phyloP scores from a whole-genome alignment of 2,888 invertebrate species.

The Pristionchus maxplancki region DNA sequence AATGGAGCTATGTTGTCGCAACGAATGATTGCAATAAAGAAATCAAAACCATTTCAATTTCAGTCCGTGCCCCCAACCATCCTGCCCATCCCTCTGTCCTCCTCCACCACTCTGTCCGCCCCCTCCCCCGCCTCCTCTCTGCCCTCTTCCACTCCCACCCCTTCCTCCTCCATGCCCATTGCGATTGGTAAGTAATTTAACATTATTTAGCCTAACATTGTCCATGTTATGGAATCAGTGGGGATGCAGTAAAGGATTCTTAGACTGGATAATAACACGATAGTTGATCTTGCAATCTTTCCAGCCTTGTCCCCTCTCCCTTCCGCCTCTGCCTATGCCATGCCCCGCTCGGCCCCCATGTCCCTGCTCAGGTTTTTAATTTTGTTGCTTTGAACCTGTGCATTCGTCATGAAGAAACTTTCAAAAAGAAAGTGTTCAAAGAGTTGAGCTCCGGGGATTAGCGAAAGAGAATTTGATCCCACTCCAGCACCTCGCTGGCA shows the following conservation, averaged over 20 bases:
- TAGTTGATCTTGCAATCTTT: not conserved
- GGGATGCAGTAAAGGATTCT: not conserved
- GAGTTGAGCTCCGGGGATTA: too few species aligned
- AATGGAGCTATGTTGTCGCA: not conserved
- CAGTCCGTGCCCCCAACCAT: slow-evolving; percentile 50
- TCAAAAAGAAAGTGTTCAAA: too few species aligned
- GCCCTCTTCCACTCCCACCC: slow-evolving; percentile 60
- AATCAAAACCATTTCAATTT: not conserved
- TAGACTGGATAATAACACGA: not conserved
- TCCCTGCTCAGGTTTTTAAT: slow-evolving; percentile 54
- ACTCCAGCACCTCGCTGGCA: not conserved
- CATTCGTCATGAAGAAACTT: too few species aligned
- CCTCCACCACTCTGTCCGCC: slow-evolving; percentile 67
- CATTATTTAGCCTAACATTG: too few species aligned
- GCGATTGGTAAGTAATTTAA: slow-evolving; percentile 51
- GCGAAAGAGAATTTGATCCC: too few species aligned
- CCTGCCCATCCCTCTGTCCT: slow-evolving; percentile 60
- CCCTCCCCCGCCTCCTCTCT: slow-evolving; percentile 66
- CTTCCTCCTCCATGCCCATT: slow-evolving; percentile 49
- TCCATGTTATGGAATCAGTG: too few species aligned
- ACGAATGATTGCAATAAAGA: not conserved
- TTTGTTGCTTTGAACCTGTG: not conserved
- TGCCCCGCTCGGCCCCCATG: slow-evolving; percentile 57
- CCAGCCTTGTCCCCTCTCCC: slow-evolving; percentile 58
- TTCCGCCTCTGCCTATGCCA: slow-evolving; percentile 57